Evolutionary conservation across 2,113 vertebrate genomes (phyloP).

Genomic region (Alaudala cheleensis): DNA sequence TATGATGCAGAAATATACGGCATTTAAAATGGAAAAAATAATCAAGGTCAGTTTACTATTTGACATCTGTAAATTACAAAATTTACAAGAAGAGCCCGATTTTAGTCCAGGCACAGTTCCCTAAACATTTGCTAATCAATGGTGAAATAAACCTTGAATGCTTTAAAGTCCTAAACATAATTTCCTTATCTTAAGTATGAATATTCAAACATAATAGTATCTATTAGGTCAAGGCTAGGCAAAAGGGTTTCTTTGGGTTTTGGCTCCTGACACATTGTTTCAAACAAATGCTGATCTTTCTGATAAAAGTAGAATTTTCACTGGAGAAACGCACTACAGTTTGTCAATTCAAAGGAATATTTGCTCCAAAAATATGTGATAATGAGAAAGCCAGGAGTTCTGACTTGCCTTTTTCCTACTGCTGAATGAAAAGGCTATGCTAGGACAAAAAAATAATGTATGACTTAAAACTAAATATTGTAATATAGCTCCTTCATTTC

Average conservation of each 20-base stretch:
- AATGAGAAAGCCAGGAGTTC: neutral
- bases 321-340: neutral
- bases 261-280: constrained; percentile 22
- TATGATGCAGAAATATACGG: neutral
- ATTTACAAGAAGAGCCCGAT: neutral
- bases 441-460: neutral
- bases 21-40: neutral
- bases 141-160: neutral
- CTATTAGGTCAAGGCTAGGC: neutral
- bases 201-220: constrained; percentile 18
- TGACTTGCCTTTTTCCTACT: neutral
- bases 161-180: constrained; percentile 11
- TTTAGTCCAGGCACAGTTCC: neutral
- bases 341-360: neutral
- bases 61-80: neutral
- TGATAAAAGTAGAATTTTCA: constrained; percentile 31
- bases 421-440: neutral
- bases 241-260: constrained; percentile 11
- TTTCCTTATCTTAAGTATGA: constrained; percentile 26
- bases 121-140: neutral
- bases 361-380: neutral
- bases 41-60: neutral
- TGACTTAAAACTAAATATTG: neutral
- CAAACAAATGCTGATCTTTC: constrained; percentile 22
- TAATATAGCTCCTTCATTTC: neutral